phyloP scores from a whole-genome alignment of 2,113 vertebrate species.

The Odontesthes bonariensis region DNA sequence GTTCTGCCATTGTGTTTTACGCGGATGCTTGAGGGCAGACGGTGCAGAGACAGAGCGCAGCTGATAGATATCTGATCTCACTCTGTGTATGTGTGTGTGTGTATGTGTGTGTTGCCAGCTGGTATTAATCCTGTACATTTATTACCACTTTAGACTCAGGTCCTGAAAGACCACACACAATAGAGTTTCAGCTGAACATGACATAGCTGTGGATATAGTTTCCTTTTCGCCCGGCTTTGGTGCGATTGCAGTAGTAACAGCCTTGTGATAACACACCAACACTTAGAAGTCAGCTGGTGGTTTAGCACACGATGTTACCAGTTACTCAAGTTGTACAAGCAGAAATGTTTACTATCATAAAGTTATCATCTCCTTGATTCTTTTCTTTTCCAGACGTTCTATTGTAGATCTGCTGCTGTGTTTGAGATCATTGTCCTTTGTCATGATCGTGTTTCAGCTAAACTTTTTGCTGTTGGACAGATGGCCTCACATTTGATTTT shows the following conservation, averaged over 20 bases:
- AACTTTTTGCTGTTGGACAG: no score
- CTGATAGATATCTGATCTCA: conserved; percentile 55
- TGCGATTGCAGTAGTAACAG: not conserved
- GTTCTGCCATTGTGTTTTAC: conserved; percentile 25
- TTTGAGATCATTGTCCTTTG: no score
- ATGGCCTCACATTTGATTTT: no score
- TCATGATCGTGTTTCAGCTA: no score
- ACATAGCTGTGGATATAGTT: conserved; percentile 2
- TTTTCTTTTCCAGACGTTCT: not conserved
- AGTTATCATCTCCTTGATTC: no score
- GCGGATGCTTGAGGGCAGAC: conserved; percentile 31
- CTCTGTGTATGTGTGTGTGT: conserved; percentile 22
- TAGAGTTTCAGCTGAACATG: conserved; percentile 14
- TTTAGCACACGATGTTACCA: not conserved
- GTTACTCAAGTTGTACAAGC: not conserved
- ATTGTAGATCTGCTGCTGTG: no score
- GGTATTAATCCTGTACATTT: conserved; percentile 26
- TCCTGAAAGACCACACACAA: conserved; percentile 33
- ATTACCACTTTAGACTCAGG: conserved; percentile 50
- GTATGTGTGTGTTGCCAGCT: conserved; percentile 33
- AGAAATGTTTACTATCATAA: not conserved
- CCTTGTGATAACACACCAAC: conserved; percentile 5
- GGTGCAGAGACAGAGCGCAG: conserved; percentile 26
- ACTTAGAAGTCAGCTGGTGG: not conserved
- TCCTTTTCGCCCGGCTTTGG: not conserved